Conservation (phyloP, 92 coral and sea anemone species). For the Porites divaricata region DNA sequence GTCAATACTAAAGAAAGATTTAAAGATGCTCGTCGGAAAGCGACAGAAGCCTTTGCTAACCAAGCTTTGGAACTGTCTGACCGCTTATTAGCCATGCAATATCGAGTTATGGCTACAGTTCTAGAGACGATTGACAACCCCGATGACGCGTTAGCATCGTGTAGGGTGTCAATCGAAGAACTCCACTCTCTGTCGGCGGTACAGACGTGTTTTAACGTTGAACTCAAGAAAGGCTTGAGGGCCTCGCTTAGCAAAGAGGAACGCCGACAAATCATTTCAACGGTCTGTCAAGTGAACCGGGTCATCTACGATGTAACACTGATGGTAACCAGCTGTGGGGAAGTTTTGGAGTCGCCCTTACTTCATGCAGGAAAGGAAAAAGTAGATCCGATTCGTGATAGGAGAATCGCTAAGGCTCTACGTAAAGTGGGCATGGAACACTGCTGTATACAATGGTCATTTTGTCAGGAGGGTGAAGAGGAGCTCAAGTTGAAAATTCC, state of each 20-base stretch:
- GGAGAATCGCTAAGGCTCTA: conserved; percentile 7
- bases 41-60: conserved; percentile 33
- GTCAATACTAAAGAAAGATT: conserved; percentile 31
- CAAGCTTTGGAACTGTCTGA: conserved; percentile 4
- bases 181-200: neutral
- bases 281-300: conserved; percentile 36
- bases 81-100: neutral
- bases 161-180: neutral
- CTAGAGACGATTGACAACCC: neutral
- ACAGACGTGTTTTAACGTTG: neutral
- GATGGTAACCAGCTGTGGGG: neutral
- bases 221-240: neutral
- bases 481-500: conserved; percentile 2
- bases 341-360: neutral
- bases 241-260: conserved; percentile 6
- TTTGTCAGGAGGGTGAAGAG: conserved; percentile 23
- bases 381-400: conserved; percentile 8
- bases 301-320: conserved; percentile 40
- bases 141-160: neutral
- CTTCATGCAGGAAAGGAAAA: neutral
- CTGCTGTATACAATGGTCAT: conserved; percentile 11
- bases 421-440: neutral
- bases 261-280: conserved; percentile 13
- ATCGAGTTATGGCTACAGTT: neutral
- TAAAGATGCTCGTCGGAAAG: conserved; percentile 29